These are phyloP conservation scores for Holothuria scabra DNA, from an alignment of 53 echinoderm and acorn worm genomes.

Conservation along the genomic window DNA sequence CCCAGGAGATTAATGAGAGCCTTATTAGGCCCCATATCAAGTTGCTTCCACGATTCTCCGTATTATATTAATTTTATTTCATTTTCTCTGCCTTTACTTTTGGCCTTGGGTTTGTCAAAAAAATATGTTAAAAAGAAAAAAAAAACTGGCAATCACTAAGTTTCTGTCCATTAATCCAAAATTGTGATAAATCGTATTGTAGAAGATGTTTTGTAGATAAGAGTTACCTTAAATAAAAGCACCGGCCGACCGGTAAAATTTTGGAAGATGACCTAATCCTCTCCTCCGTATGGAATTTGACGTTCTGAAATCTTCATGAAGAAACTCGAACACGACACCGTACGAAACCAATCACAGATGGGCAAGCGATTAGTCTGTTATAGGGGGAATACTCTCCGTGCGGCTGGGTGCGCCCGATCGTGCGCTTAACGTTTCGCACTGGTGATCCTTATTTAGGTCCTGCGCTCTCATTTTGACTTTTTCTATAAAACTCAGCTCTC, in stretches of 20 bases:
- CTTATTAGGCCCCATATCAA: constrained; percentile 39
- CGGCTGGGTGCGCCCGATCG: constrained; percentile 38
- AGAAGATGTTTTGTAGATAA: too few species aligned
- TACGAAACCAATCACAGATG: constrained; percentile 32
- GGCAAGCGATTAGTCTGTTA: constrained; percentile 27
- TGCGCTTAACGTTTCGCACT: constrained; percentile 38
- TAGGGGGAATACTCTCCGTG: constrained; percentile 7
- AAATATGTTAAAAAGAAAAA: too few species aligned
- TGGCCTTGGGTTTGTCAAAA: constrained; percentile 14
- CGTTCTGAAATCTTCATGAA: too few species aligned
- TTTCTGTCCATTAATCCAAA: too few species aligned
- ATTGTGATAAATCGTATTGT: too few species aligned
- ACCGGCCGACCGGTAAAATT: too few species aligned
- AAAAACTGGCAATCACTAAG: too few species aligned
- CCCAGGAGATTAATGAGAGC: constrained; percentile 34
- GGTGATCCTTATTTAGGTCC: constrained; percentile 36
- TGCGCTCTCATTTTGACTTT: background rate
- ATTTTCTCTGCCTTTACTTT: background rate
- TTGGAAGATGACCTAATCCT: too few species aligned
- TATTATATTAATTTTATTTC: background rate
- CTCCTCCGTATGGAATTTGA: too few species aligned
- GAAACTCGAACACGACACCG: too few species aligned
- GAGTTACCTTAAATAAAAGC: too few species aligned
- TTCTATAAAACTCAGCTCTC: too few species aligned
- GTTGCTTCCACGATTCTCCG: constrained; percentile 6